Percentiles rank a stretch among this genome's conserved stretches.
phyloP scores from a whole-genome alignment of 2,888 invertebrate species.

The Mylabris sibirica region DNA sequence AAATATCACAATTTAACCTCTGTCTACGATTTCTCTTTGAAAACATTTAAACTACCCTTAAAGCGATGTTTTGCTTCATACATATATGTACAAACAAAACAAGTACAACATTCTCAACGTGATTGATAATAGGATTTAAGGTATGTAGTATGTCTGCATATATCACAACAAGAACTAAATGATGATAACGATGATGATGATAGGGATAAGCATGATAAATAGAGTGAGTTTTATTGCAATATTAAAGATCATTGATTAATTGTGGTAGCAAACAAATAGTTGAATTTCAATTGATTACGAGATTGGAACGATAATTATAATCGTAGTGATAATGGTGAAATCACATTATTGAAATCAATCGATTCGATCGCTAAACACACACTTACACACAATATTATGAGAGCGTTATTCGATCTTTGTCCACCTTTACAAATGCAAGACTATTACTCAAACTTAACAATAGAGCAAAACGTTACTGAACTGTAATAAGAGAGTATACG shows the following conservation, averaged over 20 bases:
- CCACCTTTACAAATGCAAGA: not conserved
- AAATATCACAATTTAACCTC: slow-evolving; percentile 17
- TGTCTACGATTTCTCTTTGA: not conserved
- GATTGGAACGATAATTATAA: not conserved
- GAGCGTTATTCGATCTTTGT: not conserved
- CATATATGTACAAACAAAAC: not conserved
- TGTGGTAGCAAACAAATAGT: not conserved
- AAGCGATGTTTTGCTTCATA: not conserved
- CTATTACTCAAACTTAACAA: not conserved
- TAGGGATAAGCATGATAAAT: too few relatives aligned
- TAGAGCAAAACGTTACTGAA: not conserved
- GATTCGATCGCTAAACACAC: not conserved
- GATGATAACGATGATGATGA: not conserved
- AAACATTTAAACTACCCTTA: slow-evolving; percentile 15
- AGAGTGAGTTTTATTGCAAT: not conserved
- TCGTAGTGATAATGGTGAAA: not conserved
- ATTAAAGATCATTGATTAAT: not conserved
- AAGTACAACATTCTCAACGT: slow-evolving; percentile 20
- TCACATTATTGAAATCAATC: not conserved
- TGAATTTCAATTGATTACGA: not conserved
- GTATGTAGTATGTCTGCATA: not conserved
- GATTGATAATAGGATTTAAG: slow-evolving; percentile 24
- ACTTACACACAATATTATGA: not conserved
- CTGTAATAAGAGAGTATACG: not conserved
- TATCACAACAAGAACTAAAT: not conserved